Evolutionary conservation across 2,797 vertebrate genomes (phyloP), one percentile per base, ranked within the genome.

Genomic region (Gallinago stenura): DNA sequence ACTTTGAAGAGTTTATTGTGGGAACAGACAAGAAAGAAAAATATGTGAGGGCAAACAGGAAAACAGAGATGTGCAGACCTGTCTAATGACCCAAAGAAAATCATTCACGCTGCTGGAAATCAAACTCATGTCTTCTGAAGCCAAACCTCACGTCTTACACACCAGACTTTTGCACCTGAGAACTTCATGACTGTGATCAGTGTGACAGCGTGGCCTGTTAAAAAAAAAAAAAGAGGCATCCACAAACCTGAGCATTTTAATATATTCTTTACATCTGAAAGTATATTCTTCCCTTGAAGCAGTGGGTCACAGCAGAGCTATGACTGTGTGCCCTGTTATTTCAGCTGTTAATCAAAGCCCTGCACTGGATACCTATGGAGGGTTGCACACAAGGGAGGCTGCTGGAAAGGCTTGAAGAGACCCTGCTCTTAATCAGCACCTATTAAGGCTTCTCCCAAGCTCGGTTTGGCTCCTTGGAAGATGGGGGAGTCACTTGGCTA

Each of bases 1-100:
- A n/a, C 30, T 83, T 83, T 82, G 58, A 90, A 88, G 46, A 76
- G 25, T 7, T 87, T 91, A 48, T 48, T 83, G 35, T 56, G 53
- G 46, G 50, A 95, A 72, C 19, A 37, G n/a, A 70, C 15, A 91
- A 31, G 46, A 86, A 93, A 90, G 69, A 87, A 90, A 88, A 86
- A 75, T 13, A 12, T 81, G 20, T 61, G 41, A 85, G 75, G 12
- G 11, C 10, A 80, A 89, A 75, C 5, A 87, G 31, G 28, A 71
- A 68, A 87, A 83, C 2, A 81, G 45, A 80, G 50, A 83, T 58
- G 22, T 66, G 24, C 35, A 84, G 73, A 35, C 15, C 33, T 96
- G 60, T 73, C n/a, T 77, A 89, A 78, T 57, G 37, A 60, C 35
- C 45, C 33, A 72, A 58, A 56, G 15, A 64, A 64, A 75, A 83